These are phyloP conservation scores for Zaprionus camerounensis DNA, from an alignment of 1,140 invertebrate species.

Conservation along the genomic window DNA sequence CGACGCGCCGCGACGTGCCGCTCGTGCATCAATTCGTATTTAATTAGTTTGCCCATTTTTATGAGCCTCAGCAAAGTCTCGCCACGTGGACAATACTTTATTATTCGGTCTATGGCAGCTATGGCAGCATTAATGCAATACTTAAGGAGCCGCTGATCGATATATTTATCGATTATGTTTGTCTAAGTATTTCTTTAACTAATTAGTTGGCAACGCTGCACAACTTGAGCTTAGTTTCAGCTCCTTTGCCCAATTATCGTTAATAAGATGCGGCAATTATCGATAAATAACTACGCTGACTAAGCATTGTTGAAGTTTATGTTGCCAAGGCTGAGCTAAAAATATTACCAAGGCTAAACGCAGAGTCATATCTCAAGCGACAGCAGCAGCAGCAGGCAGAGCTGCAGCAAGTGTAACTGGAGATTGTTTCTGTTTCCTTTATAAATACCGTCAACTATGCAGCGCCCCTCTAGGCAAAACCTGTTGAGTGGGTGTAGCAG, in stretches of 20 bases:
- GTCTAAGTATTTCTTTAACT: background rate
- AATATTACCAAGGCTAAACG: conserved; percentile 62
- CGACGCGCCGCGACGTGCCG: conserved; percentile 57
- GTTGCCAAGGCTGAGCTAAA: conserved; percentile 46
- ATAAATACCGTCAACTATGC: conserved; percentile 61
- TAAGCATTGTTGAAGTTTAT: background rate
- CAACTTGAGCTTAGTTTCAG: background rate
- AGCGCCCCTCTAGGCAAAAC: conserved; percentile 3
- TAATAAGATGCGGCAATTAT: conserved; percentile 4
- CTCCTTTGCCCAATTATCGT: background rate
- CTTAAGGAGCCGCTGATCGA: background rate
- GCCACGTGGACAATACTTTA: conserved; percentile 13
- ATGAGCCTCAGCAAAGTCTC: conserved; percentile 37
- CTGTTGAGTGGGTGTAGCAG: background rate
- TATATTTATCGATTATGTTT: conserved; percentile 58
- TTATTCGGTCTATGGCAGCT: background rate
- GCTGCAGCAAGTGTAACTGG: conserved; percentile 4
- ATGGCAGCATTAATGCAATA: background rate
- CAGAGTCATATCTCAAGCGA: conserved; percentile 47
- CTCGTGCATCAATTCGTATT: conserved; percentile 63
- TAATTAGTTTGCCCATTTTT: conserved; percentile 74
- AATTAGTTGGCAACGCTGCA: background rate
- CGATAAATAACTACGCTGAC: background rate
- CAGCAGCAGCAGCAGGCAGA: conserved; percentile 7
- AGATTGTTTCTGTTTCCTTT: conserved; percentile 38